Evolutionary conservation across 2,113 vertebrate species (phyloP).

Genomic region (Phocoena sinus): DNA sequence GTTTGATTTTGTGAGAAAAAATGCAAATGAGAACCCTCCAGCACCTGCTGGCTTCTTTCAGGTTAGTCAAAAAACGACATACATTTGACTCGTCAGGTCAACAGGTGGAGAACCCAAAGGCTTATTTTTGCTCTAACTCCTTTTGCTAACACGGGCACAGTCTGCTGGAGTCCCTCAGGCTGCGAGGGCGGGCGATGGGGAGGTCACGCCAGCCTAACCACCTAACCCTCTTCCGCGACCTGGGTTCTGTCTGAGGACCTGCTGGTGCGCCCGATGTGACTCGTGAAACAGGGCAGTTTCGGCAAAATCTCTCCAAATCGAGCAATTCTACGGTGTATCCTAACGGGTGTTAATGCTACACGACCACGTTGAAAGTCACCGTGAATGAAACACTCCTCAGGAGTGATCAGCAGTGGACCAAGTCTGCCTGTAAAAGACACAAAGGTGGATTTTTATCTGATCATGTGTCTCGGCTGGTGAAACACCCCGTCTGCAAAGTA

Average conservation of each 20-base stretch:
- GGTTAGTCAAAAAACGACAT: constrained; percentile 84
- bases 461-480: not conserved
- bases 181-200: constrained; percentile 56
- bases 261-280: constrained; percentile 58
- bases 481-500: not conserved
- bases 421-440: not conserved
- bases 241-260: constrained; percentile 70
- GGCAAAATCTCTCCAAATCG: not conserved
- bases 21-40: constrained; percentile 92
- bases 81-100: constrained; percentile 80
- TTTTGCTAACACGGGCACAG: constrained; percentile 76
- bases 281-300: constrained; percentile 70
- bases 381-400: not conserved
- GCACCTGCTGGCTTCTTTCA: constrained; percentile 88
- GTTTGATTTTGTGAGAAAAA: constrained; percentile 78
- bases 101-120: constrained; percentile 75
- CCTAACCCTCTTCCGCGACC: constrained; percentile 68
- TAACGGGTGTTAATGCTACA: not conserved
- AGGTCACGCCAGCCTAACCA: constrained; percentile 56
- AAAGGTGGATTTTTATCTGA: not conserved
- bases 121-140: constrained; percentile 80
- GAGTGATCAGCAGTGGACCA: not conserved
- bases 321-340: not conserved
- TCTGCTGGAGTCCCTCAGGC: constrained; percentile 61
- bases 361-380: not conserved